Percentiles rank a stretch among this genome's conserved stretches.
phyloP scores from a whole-genome alignment of 2,888 invertebrate genomes.

The Phragmatobia fuliginosa region DNA sequence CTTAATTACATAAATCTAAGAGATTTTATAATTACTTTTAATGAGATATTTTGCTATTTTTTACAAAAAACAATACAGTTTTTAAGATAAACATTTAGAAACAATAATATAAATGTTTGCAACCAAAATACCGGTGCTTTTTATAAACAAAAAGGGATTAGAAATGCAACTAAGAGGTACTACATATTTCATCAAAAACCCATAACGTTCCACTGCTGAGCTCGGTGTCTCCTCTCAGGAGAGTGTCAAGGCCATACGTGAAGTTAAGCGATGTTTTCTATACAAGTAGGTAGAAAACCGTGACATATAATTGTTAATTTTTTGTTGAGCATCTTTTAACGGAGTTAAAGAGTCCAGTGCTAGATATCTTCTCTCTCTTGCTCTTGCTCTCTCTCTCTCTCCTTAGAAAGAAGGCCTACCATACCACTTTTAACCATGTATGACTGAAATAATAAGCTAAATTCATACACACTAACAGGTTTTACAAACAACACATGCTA shows the following conservation, averaged over 20 bases:
- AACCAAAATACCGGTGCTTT: not conserved
- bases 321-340: not conserved
- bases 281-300: not conserved
- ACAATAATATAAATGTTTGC: not conserved
- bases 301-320: not conserved
- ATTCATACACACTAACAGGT: not conserved
- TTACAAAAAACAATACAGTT: not conserved
- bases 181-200: too few relatives aligned
- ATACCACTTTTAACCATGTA: not conserved
- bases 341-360: too few relatives aligned
- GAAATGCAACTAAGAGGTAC: not conserved
- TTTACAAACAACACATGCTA: not conserved
- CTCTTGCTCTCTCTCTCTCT: too few relatives aligned
- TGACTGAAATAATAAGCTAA: too few relatives aligned
- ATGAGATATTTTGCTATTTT: too few relatives aligned
- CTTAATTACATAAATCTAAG: not conserved
- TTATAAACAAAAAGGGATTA: too few relatives aligned
- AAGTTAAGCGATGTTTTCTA: not conserved
- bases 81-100: not conserved
- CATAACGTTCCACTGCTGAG: too few relatives aligned
- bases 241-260: too few relatives aligned
- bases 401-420: too few relatives aligned
- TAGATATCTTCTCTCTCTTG: too few relatives aligned
- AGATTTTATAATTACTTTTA: not conserved
- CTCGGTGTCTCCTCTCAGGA: too few relatives aligned